Conservation (phyloP, 2,888 invertebrate species). For the Sisyra terminalis region DNA sequence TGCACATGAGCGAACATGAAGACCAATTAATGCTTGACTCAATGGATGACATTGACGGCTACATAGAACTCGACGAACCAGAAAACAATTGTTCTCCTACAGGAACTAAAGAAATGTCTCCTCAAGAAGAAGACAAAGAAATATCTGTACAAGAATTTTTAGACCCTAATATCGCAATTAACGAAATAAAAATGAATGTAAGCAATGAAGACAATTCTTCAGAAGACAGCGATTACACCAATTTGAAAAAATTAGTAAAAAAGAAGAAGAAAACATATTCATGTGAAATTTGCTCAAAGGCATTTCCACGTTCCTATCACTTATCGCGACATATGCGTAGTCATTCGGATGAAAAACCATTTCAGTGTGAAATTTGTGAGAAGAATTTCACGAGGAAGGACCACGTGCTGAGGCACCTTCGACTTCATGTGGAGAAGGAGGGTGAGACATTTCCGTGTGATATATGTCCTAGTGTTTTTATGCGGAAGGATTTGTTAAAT, state of each 20-base stretch:
- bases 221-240: neutral
- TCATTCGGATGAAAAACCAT: slow-evolving; percentile 26
- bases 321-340: slow-evolving; percentile 27
- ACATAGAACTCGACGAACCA: slow-evolving; percentile 6
- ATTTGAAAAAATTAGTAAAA: neutral
- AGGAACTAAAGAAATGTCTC: neutral
- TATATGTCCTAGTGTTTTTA: slow-evolving; percentile 30
- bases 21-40: slow-evolving; percentile 6
- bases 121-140: neutral
- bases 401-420: slow-evolving; percentile 23
- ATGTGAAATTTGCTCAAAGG: slow-evolving; percentile 24
- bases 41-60: slow-evolving; percentile 7
- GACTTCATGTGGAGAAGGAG: slow-evolving; percentile 23
- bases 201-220: neutral
- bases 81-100: neutral
- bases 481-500: slow-evolving; percentile 29
- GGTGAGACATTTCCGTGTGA: slow-evolving; percentile 23
- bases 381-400: slow-evolving; percentile 26
- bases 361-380: slow-evolving; percentile 25
- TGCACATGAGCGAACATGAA: slow-evolving; percentile 6
- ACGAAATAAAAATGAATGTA: neutral
- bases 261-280: neutral
- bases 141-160: neutral
- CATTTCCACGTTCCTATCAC: slow-evolving; percentile 29
- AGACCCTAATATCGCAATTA: slow-evolving; percentile 6